These are phyloP conservation scores for Agrotis clavis DNA, from an alignment of 2,888 invertebrate genomes.

Conservation along the genomic window DNA sequence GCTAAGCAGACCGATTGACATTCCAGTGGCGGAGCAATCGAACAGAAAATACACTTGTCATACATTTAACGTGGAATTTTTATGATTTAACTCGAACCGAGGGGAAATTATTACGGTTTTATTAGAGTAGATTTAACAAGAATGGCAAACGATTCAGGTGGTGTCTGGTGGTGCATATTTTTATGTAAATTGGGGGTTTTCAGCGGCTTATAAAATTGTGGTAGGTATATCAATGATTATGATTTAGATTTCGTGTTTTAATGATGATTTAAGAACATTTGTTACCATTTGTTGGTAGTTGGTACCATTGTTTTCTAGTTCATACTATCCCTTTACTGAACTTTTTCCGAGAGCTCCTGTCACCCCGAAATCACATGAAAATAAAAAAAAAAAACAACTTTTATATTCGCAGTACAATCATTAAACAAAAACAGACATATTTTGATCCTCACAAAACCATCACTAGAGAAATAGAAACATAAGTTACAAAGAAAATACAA, in stretches of 20 bases:
- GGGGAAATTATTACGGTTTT: slow-evolving; percentile 65
- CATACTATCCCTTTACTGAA: too few relatives aligned
- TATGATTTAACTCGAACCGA: slow-evolving; percentile 73
- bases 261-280: background rate
- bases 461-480: background rate
- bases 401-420: too few relatives aligned
- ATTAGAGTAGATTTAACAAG: slow-evolving; percentile 60
- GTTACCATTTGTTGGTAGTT: too few relatives aligned
- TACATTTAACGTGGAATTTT: slow-evolving; percentile 84
- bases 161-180: slow-evolving; percentile 37
- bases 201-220: background rate
- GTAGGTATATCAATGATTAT: background rate
- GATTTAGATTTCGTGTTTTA: background rate
- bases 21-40: slow-evolving; percentile 82
- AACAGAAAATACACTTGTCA: slow-evolving; percentile 88
- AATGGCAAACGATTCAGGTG: slow-evolving; percentile 41
- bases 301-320: too few relatives aligned
- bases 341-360: too few relatives aligned
- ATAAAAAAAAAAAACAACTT: too few relatives aligned
- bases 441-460: too few relatives aligned
- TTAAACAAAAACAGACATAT: too few relatives aligned
- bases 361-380: too few relatives aligned
- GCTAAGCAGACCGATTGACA: slow-evolving; percentile 79
- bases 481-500: background rate
- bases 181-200: slow-evolving; percentile 26